These are phyloP conservation scores for Aplidium turbinatum DNA, from an alignment of 23 tunicate genomes.

Conservation along the genomic window DNA sequence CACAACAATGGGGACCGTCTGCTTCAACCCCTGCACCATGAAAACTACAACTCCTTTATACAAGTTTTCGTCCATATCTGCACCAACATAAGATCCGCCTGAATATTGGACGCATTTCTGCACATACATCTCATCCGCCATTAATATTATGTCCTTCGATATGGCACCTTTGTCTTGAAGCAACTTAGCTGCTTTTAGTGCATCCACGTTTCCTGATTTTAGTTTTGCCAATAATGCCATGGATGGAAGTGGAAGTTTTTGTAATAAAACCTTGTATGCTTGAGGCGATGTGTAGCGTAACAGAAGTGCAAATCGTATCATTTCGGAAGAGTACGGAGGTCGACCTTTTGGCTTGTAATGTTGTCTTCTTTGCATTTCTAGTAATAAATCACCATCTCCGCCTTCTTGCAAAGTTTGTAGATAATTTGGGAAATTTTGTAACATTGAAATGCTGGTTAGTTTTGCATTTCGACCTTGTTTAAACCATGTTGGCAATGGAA, in stretches of 20 bases:
- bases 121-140: constrained; percentile 30
- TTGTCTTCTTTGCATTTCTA: background rate
- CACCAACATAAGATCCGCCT: constrained; percentile 19
- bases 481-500: constrained; percentile 20
- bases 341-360: constrained; percentile 18
- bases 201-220: constrained; percentile 6
- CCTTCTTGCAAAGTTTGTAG: background rate
- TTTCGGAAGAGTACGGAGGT: background rate
- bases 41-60: constrained; percentile 19
- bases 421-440: background rate
- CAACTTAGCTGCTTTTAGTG: constrained; percentile 18
- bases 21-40: constrained; percentile 2
- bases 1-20: constrained; percentile 1
- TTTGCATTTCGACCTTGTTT: constrained; percentile 9
- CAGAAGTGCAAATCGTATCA: background rate
- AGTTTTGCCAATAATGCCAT: constrained; percentile 6
- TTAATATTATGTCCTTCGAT: constrained; percentile 14
- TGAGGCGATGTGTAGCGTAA: constrained; percentile 10
- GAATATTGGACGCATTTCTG: constrained; percentile 8
- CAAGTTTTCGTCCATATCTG: constrained; percentile 1
- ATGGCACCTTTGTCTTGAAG: background rate
- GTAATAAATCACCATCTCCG: background rate
- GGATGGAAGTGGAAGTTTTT: constrained; percentile 16
- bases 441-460: background rate
- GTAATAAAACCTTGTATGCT: constrained; percentile 8